A percentile compares a stretch with the other conserved stretches of the same genome.
phyloP scores from a whole-genome alignment of 2,888 invertebrate species.

The Thecophora atra region DNA sequence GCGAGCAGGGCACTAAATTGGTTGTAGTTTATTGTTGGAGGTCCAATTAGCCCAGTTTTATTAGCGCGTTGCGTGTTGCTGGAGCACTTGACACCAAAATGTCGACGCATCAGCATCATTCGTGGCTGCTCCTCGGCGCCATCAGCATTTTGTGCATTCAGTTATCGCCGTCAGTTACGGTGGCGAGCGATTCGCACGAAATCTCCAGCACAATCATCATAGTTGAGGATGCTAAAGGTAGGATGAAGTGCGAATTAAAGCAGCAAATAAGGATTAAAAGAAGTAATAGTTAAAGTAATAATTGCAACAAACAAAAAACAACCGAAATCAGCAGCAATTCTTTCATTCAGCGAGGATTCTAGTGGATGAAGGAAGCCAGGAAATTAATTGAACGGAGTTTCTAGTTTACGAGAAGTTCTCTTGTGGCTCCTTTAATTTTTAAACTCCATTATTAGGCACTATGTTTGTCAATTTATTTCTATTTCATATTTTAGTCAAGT shows the following conservation, averaged over 20 bases:
- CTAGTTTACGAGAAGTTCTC: too few relatives aligned
- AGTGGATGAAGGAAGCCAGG: too few relatives aligned
- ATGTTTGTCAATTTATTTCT: too few relatives aligned
- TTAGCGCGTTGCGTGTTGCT: background rate
- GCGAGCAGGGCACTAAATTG: background rate
- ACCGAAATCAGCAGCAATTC: too few relatives aligned
- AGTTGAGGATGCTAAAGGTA: slow-evolving; percentile 67
- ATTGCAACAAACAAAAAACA: too few relatives aligned
- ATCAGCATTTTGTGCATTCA: slow-evolving; percentile 16
- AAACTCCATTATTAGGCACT: too few relatives aligned
- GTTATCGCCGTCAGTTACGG: slow-evolving; percentile 6
- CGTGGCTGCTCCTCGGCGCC: background rate
- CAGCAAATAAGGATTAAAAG: too few relatives aligned
- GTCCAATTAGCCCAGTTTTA: slow-evolving; percentile 18
- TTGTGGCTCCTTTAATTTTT: too few relatives aligned
- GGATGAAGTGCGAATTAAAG: slow-evolving; percentile 18
- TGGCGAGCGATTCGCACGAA: slow-evolving; percentile 44
- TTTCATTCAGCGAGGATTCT: too few relatives aligned
- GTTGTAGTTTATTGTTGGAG: background rate
- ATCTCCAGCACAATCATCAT: slow-evolving; percentile 64
- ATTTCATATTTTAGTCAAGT: too few relatives aligned
- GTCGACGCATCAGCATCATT: slow-evolving; percentile 11
- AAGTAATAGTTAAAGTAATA: too few relatives aligned
- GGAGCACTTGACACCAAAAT: slow-evolving; percentile 11
- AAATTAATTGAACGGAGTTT: too few relatives aligned